Evolutionary conservation across 2,888 invertebrate species (phyloP), one percentile per base, ranked within the genome.

Genomic region (Oxyteleia sp.): DNA sequence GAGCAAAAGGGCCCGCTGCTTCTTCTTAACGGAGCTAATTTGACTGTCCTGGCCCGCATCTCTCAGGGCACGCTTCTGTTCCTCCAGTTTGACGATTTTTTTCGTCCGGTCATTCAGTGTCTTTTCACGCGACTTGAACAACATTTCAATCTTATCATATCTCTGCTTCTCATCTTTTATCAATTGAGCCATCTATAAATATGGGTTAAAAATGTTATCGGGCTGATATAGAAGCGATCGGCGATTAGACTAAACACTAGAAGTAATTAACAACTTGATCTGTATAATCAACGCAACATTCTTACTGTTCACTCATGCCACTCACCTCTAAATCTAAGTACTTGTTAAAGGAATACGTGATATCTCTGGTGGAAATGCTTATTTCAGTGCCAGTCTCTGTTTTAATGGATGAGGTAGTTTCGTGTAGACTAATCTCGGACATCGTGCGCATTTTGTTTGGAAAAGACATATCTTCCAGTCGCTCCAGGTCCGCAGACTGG

Each of bases 121-220:
- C 88, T 95, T 95, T 90, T 96, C 96, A 5, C 96, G 94, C 66
- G 96, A 94, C 90, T 95, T 95, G 51, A 96, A 94, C 45, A 96
- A 92, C 49, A 95, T 94, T 82, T 95, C 94, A 87, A 96, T 94
- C 91, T 96, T 95, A 87, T 96, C 95, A 1, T 95, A 95, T 89
- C 96, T 94, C 13, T 94, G 93, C 86, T 95, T 95, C 92, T 96
- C 96, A 87, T 96, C 96, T 90, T 95, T 95, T 85, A 96, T 95
- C 87, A 96, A 93, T 89, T 95, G 95, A 80, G 95, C 95, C 90
- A 95, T 94, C 94, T 94, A 69, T 5, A 74, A 66, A 74, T 61
- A 13, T 32, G 5, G 26, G 35, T 66, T 64, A 47, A 43, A 43
- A 43, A 15, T 43, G 43, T 47, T 47, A 47, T 47, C 13, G 7